Base-by-base conservation (phyloP, 2,797 vertebrate species). In the Carapus acus region DNA sequence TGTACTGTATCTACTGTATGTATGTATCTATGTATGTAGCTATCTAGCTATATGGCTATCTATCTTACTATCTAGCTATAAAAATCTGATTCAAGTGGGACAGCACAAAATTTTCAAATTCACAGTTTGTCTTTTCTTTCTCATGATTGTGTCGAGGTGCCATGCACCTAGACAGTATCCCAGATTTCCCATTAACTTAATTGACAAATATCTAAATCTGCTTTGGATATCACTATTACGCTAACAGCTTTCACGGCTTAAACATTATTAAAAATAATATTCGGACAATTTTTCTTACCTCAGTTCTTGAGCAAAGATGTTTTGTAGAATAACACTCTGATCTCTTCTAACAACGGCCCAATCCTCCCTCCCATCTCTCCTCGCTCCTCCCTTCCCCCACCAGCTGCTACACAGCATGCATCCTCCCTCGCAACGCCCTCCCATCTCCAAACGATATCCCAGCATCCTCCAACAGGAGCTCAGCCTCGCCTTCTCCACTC, bases 361-460 rank as follows among this genome's bases (percentile, higher is more conserved):
- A 54, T 40, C 46, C 41, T 64, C 53, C 55, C 66, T 69, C 57
- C 48, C 45, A 29, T 39, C 41, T 50, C 53, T 58, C 34, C 56
- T 69, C 0, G 50, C 73, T 77, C 74, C 66, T 66, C 73, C 78
- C 80, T 62, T 83, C 85, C 85, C 80, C 79, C 79, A 77, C 66
- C 67, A 75, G 72, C 73, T 76, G 78, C 69, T 65, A 51, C 73
- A 70, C 69, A 81, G 60, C 60, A 64, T 53, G 74, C 53, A 61
- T 67, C 79, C 73, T 69, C 58, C 53, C 45, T 59, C 29, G 57
- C 64, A 74, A 65, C 79, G 72, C 68, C 55, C 53, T 47, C 59
- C 29, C 58, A 11, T 58, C 55, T 65, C 58, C 53, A 63, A 51
- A 60, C 60, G 67, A 52, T 46, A 60, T 58, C 62, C 68, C 69